phyloP scores from a whole-genome alignment of 1,140 invertebrate species.

The Rhopalosiphum padi region DNA sequence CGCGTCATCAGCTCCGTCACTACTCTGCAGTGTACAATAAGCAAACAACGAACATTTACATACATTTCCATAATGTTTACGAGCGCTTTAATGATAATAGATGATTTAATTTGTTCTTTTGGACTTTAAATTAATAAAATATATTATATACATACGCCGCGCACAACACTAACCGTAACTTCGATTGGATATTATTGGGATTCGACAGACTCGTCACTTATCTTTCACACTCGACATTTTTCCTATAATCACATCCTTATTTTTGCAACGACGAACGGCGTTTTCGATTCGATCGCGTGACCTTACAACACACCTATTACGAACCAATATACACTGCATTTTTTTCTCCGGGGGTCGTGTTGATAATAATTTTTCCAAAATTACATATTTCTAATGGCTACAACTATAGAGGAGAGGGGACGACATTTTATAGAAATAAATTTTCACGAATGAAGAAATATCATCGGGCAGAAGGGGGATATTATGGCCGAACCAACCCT shows the following conservation, averaged over 20 bases:
- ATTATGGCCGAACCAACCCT: neutral
- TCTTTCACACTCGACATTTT: neutral
- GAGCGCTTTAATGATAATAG: neutral
- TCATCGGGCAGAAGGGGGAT: neutral
- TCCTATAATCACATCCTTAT: neutral
- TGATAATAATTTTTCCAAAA: neutral
- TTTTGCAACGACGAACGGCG: neutral
- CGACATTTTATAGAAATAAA: neutral
- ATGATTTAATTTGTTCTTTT: neutral
- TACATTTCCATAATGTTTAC: neutral
- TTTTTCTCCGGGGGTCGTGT: neutral
- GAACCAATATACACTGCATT: neutral
- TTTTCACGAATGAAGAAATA: neutral
- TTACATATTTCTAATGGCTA: neutral
- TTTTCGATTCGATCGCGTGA: neutral
- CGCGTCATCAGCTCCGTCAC: neutral
- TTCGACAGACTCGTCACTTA: neutral
- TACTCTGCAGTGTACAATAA: too few species aligned
- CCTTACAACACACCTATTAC: neutral
- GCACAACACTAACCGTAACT: neutral
- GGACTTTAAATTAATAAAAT: neutral
- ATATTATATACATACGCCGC: neutral
- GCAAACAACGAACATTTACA: neutral
- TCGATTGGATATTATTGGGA: neutral
- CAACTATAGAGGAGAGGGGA: neutral